Percentiles rank a stretch among this genome's conserved stretches.
phyloP scores from a whole-genome alignment of 2,797 vertebrate species.

The Myripristis murdjan region DNA sequence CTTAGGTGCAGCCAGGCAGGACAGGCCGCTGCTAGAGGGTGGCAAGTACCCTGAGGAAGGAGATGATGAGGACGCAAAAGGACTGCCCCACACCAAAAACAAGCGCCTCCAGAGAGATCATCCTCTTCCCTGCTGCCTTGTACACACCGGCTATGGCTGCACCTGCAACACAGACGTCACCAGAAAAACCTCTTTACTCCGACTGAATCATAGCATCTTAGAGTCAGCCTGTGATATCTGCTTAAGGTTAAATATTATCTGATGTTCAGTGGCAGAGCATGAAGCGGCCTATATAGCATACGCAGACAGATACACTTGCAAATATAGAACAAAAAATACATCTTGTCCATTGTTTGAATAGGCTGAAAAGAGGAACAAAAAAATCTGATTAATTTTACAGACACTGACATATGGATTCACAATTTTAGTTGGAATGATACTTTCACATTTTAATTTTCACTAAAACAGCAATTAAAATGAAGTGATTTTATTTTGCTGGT shows the following conservation, averaged over 20 bases:
- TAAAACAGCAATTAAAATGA: no score
- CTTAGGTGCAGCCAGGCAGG: not conserved
- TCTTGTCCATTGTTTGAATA: no score
- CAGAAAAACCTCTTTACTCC: not conserved
- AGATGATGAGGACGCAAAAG: slow-evolving; percentile 93
- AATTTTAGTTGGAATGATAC: no score
- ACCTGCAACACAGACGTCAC: slow-evolving; percentile 80
- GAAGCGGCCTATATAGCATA: not conserved
- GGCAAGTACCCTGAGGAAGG: slow-evolving; percentile 93
- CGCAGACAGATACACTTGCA: not conserved
- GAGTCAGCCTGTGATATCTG: no score
- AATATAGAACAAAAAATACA: no score
- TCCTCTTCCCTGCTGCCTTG: slow-evolving; percentile 95
- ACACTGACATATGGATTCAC: no score
- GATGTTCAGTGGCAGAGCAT: no score
- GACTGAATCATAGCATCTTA: not conserved
- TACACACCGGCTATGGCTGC: slow-evolving; percentile 97
- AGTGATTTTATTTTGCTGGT: no score
- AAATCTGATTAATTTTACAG: no score
- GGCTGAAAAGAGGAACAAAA: no score
- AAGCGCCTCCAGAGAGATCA: slow-evolving; percentile 94
- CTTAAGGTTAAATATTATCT: no score
- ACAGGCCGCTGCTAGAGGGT: slow-evolving; percentile 89
- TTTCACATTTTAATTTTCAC: no score
- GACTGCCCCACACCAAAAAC: slow-evolving; percentile 96